Evolutionary conservation across 2,888 invertebrate genomes (phyloP).

Genomic region (Archips xylosteana): DNA sequence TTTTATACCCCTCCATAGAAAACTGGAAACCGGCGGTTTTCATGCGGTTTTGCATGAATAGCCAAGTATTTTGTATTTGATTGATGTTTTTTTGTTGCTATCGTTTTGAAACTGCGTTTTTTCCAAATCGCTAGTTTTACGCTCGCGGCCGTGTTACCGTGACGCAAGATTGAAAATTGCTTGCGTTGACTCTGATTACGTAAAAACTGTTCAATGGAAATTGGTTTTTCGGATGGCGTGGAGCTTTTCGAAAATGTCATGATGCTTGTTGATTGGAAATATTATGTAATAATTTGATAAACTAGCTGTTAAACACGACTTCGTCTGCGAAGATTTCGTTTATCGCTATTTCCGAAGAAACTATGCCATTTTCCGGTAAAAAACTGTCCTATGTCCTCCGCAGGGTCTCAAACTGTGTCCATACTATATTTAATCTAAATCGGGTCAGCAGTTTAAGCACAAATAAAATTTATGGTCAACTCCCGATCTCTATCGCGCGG

Average conservation of each 20-base stretch:
- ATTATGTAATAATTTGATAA: not conserved
- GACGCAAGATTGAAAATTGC: slow-evolving; percentile 34
- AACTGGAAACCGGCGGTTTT: slow-evolving; percentile 25
- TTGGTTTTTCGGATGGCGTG: not conserved
- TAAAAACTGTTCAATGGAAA: slow-evolving; percentile 1
- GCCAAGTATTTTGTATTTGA: slow-evolving; percentile 46
- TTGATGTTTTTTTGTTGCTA: slow-evolving; percentile 42
- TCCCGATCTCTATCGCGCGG: too few species aligned
- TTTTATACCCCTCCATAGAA: not conserved
- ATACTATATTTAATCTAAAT: too few species aligned
- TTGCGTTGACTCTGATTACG: not conserved
- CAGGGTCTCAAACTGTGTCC: too few species aligned
- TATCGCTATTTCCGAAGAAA: too few species aligned
- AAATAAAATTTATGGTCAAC: too few species aligned
- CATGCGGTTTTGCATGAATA: slow-evolving; percentile 47
- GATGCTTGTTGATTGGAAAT: not conserved
- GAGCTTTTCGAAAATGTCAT: not conserved
- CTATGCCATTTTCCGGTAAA: too few species aligned
- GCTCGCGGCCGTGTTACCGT: slow-evolving; percentile 2
- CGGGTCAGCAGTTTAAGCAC: too few species aligned
- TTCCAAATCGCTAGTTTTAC: slow-evolving; percentile 19
- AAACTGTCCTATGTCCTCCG: too few species aligned
- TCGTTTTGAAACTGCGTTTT: slow-evolving; percentile 43
- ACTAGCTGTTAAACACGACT: too few species aligned
- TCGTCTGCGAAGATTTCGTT: too few species aligned